Conservation (phyloP, 2,888 invertebrate species). For the Adineta ricciae region DNA sequence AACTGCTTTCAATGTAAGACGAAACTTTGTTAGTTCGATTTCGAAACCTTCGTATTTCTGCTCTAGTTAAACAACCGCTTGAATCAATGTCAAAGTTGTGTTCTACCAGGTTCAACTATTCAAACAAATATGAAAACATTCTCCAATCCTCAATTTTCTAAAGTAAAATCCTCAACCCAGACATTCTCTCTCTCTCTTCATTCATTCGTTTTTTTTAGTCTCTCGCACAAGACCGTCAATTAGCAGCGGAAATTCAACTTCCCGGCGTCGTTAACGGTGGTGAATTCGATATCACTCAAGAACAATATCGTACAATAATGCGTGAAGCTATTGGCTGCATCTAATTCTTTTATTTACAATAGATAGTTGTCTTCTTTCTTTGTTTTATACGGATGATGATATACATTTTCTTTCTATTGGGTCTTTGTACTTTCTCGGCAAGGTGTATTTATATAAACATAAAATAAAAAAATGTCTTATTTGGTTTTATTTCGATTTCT, state of each 20-base stretch:
- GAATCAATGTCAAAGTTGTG: not conserved
- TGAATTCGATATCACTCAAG: constrained; percentile 1
- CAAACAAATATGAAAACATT: not conserved
- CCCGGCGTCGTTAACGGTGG: not conserved
- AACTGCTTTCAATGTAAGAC: not conserved
- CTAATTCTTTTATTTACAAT: not conserved
- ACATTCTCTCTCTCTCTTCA: not conserved
- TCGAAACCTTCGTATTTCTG: too few species aligned
- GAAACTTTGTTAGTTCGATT: not conserved
- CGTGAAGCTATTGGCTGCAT: not conserved
- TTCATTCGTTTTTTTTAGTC: not conserved
- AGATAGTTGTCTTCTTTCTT: not conserved
- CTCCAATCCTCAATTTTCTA: not conserved
- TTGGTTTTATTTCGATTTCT: not conserved
- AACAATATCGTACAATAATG: constrained; percentile 7
- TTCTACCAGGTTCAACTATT: constrained; percentile 1
- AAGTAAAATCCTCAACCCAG: not conserved
- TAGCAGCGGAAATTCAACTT: constrained; percentile 7
- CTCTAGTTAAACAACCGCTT: not conserved
- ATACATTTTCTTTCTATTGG: not conserved
- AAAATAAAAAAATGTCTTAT: not conserved
- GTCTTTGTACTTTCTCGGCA: not conserved
- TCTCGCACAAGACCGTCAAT: not conserved
- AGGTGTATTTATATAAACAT: not conserved
- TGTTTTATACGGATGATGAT: not conserved